A percentile compares a stretch with the other conserved stretches of the same genome.
Evolutionary conservation across 1,140 invertebrate genomes (phyloP).

Genomic region (Drosophila pruinosa): DNA sequence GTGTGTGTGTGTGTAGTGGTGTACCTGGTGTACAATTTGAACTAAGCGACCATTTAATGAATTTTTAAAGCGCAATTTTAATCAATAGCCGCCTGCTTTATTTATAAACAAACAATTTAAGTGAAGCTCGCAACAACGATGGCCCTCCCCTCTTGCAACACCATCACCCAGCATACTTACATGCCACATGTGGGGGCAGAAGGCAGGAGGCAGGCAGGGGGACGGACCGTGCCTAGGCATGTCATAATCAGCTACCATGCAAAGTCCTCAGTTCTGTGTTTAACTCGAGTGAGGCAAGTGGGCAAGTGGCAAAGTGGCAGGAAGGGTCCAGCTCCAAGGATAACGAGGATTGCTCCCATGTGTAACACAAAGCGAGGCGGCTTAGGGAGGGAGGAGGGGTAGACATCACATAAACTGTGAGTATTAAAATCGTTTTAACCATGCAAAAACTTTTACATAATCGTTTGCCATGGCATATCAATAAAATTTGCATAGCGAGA

Average conservation of each 20-base stretch:
- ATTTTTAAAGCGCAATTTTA: conserved; percentile 78
- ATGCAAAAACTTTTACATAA: conserved; percentile 67
- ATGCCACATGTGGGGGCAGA: conserved; percentile 3
- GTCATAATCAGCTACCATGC: conserved; percentile 49
- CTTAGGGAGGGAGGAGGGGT: background rate
- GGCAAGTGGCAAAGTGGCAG: background rate
- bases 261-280: conserved; percentile 20
- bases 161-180: background rate
- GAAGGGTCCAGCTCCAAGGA: background rate
- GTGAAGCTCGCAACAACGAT: conserved; percentile 5
- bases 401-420: conserved; percentile 18
- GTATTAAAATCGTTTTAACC: conserved; percentile 23
- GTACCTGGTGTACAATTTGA: conserved; percentile 56
- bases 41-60: conserved; percentile 58
- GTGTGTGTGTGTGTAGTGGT: conserved; percentile 11
- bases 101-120: conserved; percentile 79
- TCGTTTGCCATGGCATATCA: conserved; percentile 67
- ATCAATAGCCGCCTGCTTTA: conserved; percentile 71
- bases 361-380: conserved; percentile 42
- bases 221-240: conserved; percentile 7
- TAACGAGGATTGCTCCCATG: conserved; percentile 46
- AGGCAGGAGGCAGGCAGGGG: background rate
- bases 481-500: conserved; percentile 73
- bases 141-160: too few species aligned
- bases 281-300: conserved; percentile 7